Percentiles rank a stretch among this genome's conserved stretches.
Evolutionary conservation across 37 sponge, comb jelly and placozoan genomes (phyloP).

Genomic region (Theonella swinhoei): DNA sequence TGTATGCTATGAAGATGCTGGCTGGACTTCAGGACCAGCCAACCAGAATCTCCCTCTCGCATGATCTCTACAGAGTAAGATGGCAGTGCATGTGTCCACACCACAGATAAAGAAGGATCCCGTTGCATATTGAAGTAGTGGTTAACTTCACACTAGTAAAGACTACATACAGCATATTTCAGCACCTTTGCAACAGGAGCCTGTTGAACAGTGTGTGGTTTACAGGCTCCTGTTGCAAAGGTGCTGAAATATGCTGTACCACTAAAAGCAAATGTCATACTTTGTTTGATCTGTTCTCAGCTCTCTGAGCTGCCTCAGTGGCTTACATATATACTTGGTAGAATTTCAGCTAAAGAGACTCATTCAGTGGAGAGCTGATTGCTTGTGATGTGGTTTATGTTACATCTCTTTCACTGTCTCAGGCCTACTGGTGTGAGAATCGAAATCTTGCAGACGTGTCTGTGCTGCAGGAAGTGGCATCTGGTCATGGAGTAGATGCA

Average conservation of each 20-base stretch:
- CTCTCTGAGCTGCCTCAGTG: not conserved
- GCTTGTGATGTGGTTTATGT: too few species aligned
- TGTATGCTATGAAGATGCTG: conserved; percentile 86
- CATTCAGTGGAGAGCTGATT: too few species aligned
- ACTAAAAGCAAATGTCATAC: not conserved
- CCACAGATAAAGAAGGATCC: not conserved
- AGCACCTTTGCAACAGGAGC: too few species aligned
- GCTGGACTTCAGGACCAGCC: conserved; percentile 53
- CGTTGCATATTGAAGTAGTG: too few species aligned
- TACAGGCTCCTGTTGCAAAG: too few species aligned
- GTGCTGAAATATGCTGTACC: too few species aligned
- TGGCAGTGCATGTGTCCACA: not conserved
- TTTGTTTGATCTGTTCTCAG: too few species aligned
- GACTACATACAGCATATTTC: too few species aligned
- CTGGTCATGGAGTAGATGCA: conserved; percentile 40
- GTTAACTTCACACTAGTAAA: not conserved
- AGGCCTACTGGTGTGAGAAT: conserved; percentile 85
- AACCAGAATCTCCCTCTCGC: conserved; percentile 42
- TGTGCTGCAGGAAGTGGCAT: conserved; percentile 55
- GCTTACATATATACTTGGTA: too few species aligned
- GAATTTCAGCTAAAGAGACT: too few species aligned
- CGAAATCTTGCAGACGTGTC: conserved; percentile 34
- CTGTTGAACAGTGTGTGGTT: too few species aligned
- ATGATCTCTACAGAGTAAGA: conserved; percentile 73
- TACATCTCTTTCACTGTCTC: too few species aligned